phyloP scores from a whole-genome alignment of 2,888 invertebrate genomes.

The Ischnus inquisitorius region DNA sequence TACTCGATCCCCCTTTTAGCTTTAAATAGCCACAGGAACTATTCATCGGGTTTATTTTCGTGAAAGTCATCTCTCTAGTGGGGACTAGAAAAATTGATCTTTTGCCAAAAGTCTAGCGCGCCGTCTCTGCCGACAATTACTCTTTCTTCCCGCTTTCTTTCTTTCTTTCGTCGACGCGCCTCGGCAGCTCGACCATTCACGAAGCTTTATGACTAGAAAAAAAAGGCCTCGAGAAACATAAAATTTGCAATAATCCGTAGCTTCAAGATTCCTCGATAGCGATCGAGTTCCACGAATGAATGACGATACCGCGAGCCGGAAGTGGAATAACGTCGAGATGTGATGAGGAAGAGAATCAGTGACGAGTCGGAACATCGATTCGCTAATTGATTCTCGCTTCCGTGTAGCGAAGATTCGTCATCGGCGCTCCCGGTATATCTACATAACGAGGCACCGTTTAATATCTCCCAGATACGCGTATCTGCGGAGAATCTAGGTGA shows the following conservation, averaged over 20 bases:
- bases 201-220: background rate
- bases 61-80: conserved; percentile 27
- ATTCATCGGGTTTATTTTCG: conserved; percentile 50
- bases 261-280: background rate
- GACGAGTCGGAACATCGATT: conserved; percentile 52
- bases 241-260: background rate
- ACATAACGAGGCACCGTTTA: background rate
- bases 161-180: background rate
- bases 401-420: conserved; percentile 52
- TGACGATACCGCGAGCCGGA: conserved; percentile 33
- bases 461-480: background rate
- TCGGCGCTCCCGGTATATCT: background rate
- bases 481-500: conserved; percentile 47
- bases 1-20: conserved; percentile 10
- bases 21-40: conserved; percentile 33
- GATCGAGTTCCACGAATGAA: background rate
- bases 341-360: conserved; percentile 4
- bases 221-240: no score
- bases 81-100: conserved; percentile 38
- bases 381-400: conserved; percentile 52
- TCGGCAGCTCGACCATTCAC: background rate
- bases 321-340: conserved; percentile 14
- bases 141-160: background rate
- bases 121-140: conserved; percentile 14
- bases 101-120: conserved; percentile 51